Evolutionary conservation across 2,113 vertebrate genomes (phyloP).

Genomic region (Numenius arquata): DNA sequence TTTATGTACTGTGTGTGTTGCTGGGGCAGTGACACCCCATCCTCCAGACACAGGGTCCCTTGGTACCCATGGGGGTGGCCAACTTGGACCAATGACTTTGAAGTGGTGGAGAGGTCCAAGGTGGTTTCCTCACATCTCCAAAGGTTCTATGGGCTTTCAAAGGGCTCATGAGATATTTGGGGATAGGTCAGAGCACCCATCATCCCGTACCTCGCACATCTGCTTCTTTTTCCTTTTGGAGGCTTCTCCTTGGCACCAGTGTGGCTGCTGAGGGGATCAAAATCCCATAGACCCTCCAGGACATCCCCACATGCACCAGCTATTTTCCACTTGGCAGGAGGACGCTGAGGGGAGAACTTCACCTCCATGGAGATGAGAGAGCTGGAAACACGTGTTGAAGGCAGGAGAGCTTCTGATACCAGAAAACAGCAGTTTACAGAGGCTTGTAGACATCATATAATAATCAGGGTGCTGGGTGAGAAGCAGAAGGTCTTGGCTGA

Average conservation of each 20-base stretch:
- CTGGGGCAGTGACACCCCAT: not conserved
- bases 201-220: not conserved
- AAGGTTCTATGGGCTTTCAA: not conserved
- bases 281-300: not conserved
- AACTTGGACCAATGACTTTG: not conserved
- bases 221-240: not conserved
- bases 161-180: not conserved
- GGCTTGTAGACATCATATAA: not conserved
- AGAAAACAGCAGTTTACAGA: not conserved
- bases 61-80: not conserved
- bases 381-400: not conserved
- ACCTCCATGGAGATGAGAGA: not conserved
- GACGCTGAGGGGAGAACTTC: not conserved
- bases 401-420: not conserved
- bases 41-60: not conserved
- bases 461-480: not conserved
- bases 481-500: conserved; percentile 8
- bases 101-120: not conserved
- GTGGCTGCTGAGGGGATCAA: fast-evolving
- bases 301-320: not conserved
- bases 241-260: not conserved
- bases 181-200: not conserved
- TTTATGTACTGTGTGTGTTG: not conserved
- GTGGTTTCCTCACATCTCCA: not conserved
- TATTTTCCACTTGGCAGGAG: not conserved